Evolutionary conservation across 1,140 invertebrate species (phyloP).

Genomic region (Radopholus similis): DNA sequence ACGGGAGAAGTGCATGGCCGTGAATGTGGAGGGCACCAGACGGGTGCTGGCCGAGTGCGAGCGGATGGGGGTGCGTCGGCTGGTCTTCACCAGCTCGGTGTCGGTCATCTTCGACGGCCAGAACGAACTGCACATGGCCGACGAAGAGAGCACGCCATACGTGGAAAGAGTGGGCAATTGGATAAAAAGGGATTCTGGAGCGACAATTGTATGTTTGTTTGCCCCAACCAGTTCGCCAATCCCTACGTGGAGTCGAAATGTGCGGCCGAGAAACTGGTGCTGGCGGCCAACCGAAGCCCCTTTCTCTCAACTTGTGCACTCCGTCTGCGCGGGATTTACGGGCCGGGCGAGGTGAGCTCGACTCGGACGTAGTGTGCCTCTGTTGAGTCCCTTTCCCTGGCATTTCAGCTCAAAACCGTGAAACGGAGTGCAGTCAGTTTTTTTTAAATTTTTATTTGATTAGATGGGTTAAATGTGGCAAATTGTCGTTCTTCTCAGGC

Average conservation of each 20-base stretch:
- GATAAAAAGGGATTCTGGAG: not conserved
- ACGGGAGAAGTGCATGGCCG: constrained; percentile 13
- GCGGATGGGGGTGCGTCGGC: constrained; percentile 18
- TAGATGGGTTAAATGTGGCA: not conserved
- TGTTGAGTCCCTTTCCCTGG: too few species aligned
- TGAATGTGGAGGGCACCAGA: constrained; percentile 38
- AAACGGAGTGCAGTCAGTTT: constrained; percentile 39
- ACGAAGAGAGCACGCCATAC: constrained; percentile 35
- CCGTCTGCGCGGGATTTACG: constrained; percentile 43
- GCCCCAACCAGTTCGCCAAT: constrained; percentile 33
- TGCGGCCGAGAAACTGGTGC: constrained; percentile 32
- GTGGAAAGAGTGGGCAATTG: constrained; percentile 22
- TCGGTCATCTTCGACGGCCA: constrained; percentile 28
- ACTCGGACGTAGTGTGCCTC: not conserved
- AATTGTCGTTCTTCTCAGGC: too few species aligned
- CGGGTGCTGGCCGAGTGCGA: constrained; percentile 25
- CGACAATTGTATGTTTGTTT: not conserved
- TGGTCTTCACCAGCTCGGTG: constrained; percentile 38
- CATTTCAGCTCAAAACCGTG: constrained; percentile 26
- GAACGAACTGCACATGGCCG: constrained; percentile 31
- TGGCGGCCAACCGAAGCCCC: constrained; percentile 16
- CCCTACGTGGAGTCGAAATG: constrained; percentile 42
- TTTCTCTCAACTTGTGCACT: constrained; percentile 35
- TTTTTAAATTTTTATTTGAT: constrained; percentile 3
- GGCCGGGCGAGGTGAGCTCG: constrained; percentile 32